phyloP scores from a whole-genome alignment of 2,797 vertebrate genomes.

The Harpagifer antarcticus region DNA sequence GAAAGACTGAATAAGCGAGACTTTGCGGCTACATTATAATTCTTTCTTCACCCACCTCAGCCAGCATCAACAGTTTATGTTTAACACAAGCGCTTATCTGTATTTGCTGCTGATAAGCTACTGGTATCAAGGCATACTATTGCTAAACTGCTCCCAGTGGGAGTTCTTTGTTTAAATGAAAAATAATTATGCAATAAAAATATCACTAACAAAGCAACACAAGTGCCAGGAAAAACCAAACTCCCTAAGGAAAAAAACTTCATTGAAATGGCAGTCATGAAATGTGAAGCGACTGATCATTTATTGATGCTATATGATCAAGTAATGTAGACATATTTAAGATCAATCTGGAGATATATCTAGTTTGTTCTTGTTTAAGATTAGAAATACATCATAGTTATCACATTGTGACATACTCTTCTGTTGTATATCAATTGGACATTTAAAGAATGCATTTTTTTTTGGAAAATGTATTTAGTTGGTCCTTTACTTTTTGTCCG shows the following conservation, averaged over 20 bases:
- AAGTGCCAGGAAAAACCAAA: constrained; percentile 14
- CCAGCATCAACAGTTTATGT: constrained; percentile 59
- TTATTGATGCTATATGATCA: not conserved
- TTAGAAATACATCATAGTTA: no score
- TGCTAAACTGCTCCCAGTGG: constrained; percentile 1
- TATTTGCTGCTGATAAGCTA: constrained; percentile 34
- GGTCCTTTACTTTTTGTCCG: no score
- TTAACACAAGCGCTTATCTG: constrained; percentile 16
- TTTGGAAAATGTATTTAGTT: no score
- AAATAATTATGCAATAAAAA: constrained; percentile 32
- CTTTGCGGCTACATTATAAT: constrained; percentile 23
- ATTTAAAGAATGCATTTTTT: no score
- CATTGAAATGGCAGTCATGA: not conserved
- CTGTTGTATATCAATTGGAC: no score
- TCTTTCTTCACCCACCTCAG: constrained; percentile 24
- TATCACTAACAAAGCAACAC: constrained; percentile 13
- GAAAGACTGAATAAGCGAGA: constrained; percentile 39
- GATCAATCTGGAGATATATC: not conserved
- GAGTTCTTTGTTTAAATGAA: constrained; percentile 28
- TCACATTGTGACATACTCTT: no score
- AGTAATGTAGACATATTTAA: not conserved
- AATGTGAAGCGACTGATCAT: not conserved
- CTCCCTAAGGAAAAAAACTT: not conserved
- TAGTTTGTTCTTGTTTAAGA: no score
- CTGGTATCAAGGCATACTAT: not conserved